A percentile compares a stretch with the other conserved stretches of the same genome.
Conservation (phyloP, 2,113 vertebrate species). For the Pachypanchax playfairii region DNA sequence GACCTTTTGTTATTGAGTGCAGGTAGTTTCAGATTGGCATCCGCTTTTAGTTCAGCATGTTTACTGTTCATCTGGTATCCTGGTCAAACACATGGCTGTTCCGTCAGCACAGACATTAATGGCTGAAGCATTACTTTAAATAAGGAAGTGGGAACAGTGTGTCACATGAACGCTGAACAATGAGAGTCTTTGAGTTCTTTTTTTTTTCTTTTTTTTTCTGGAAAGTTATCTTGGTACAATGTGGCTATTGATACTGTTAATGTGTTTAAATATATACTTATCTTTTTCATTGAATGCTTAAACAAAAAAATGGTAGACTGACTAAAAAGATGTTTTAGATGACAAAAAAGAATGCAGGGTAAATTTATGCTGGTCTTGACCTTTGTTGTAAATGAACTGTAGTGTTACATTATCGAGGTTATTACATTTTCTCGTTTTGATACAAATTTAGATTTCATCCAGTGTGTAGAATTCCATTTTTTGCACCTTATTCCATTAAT, state of each 20-base stretch:
- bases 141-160: conserved; percentile 59
- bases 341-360: conserved; percentile 25
- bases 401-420: background rate
- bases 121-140: conserved; percentile 55
- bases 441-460: background rate
- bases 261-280: conserved; percentile 31
- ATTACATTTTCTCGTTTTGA: background rate
- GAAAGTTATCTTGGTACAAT: conserved; percentile 52
- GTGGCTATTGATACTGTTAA: conserved; percentile 38
- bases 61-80: conserved; percentile 53
- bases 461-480: too few species aligned
- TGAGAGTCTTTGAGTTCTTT: conserved; percentile 61
- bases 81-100: conserved; percentile 43
- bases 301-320: conserved; percentile 7
- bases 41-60: conserved; percentile 44
- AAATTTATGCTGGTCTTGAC: conserved; percentile 3
- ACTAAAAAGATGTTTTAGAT: conserved; percentile 33
- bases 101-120: conserved; percentile 54
- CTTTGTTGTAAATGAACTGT: background rate
- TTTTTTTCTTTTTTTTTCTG: conserved; percentile 15
- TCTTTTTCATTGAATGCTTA: conserved; percentile 28
- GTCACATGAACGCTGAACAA: conserved; percentile 68
- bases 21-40: conserved; percentile 38
- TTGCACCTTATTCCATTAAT: background rate
- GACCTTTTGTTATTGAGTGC: conserved; percentile 67